Conservation (phyloP, 2,113 vertebrate genomes). For the Okapia johnstoni region DNA sequence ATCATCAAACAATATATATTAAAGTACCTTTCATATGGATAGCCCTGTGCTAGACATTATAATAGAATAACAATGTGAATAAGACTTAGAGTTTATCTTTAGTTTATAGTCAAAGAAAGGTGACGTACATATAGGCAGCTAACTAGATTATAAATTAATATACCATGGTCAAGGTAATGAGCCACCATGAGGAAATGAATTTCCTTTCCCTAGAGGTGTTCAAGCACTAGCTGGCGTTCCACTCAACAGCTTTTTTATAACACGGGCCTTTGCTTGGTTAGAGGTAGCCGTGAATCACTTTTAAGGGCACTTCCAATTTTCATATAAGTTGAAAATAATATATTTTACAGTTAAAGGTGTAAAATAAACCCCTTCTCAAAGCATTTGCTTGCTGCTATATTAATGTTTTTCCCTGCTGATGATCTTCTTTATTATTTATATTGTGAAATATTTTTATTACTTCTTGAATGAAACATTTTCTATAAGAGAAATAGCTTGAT, state of each 20-base stretch:
- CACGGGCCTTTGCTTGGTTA: background rate
- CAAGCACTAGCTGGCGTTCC: background rate
- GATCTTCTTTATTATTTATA: constrained; percentile 48
- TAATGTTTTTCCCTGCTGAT: background rate
- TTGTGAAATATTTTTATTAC: constrained; percentile 46
- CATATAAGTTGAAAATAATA: constrained; percentile 47
- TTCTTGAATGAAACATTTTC: constrained; percentile 58
- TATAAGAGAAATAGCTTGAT: background rate
- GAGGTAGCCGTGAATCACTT: constrained; percentile 19
- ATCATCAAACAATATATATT: background rate
- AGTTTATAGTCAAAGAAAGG: background rate
- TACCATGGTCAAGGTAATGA: background rate
- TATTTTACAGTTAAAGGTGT: constrained; percentile 39
- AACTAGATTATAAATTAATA: background rate
- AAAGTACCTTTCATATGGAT: background rate
- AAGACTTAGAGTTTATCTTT: background rate
- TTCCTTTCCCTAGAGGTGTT: constrained; percentile 12
- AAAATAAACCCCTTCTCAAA: constrained; percentile 24
- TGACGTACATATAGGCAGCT: background rate
- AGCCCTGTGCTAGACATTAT: background rate
- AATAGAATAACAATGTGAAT: background rate
- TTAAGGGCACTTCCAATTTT: constrained; percentile 39
- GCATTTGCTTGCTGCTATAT: background rate
- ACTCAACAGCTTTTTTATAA: background rate
- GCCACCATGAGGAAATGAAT: background rate